Percentiles rank a stretch among this genome's conserved stretches.
Evolutionary conservation across 2,797 vertebrate genomes (phyloP).

Genomic region (Catharus ustulatus): DNA sequence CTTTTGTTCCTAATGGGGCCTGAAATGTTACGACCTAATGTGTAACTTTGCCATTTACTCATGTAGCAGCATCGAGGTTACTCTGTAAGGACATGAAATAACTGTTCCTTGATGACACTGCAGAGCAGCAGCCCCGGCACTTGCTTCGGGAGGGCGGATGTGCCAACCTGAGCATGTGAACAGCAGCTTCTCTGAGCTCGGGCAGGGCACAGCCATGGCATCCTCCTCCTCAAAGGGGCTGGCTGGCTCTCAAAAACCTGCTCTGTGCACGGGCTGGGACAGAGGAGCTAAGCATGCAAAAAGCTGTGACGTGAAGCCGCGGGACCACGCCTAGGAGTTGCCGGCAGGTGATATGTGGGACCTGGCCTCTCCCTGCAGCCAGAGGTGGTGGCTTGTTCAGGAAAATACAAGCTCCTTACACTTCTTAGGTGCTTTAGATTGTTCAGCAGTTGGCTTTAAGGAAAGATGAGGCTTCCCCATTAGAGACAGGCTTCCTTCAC

Average conservation of each 20-base stretch:
- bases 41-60: conserved; percentile 71
- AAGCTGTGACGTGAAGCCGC: neutral
- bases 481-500: neutral
- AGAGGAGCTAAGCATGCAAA: neutral
- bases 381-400: neutral
- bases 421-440: neutral
- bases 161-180: neutral
- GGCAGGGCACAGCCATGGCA: neutral
- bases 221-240: accelerated
- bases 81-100: conserved; percentile 55
- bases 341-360: accelerated
- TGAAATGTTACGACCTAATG: conserved; percentile 72
- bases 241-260: neutral
- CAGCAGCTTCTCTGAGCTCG: neutral
- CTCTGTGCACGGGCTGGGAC: neutral
- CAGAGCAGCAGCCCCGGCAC: neutral
- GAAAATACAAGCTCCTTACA: neutral
- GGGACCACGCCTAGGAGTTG: neutral
- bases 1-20: conserved; percentile 70
- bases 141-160: neutral
- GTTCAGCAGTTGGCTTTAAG: neutral
- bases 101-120: neutral
- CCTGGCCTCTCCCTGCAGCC: neutral
- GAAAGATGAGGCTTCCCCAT: neutral
- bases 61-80: conserved; percentile 57